phyloP scores from a whole-genome alignment of 2,797 vertebrate species.

The Acanthiza pusilla region DNA sequence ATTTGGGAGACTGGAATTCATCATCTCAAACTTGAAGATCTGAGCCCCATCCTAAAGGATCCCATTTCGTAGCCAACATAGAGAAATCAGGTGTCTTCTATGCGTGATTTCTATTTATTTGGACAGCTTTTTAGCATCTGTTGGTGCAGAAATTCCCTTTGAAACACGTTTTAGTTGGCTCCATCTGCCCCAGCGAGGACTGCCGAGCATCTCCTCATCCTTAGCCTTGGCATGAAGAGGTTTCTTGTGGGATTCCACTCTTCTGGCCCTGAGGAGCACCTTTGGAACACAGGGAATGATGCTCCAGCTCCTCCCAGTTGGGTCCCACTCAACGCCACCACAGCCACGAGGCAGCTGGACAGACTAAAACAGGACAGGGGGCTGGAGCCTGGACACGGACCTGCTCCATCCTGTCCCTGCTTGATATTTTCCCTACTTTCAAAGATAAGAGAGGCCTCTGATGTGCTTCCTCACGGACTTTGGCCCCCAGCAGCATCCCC shows the following conservation, averaged over 20 bases:
- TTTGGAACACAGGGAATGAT: neutral
- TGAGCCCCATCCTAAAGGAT: neutral
- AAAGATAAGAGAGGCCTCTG: neutral
- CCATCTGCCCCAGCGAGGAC: neutral
- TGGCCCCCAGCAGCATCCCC: neutral
- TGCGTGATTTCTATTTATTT: neutral
- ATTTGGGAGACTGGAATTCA: neutral
- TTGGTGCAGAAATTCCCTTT: neutral
- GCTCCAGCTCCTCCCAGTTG: neutral
- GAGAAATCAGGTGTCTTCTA: neutral
- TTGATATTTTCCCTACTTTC: neutral
- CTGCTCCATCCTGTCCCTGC: neutral
- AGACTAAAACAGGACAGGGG: neutral
- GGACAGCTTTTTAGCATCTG: neutral
- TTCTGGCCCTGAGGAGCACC: neutral
- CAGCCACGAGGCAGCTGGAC: accelerated
- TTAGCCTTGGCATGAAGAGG: neutral
- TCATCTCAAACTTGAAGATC: neutral
- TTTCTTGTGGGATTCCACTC: neutral
- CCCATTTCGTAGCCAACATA: neutral
- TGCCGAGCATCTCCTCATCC: neutral
- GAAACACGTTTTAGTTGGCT: neutral
- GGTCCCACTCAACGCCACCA: neutral
- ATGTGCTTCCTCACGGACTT: neutral
- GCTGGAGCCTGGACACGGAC: neutral